phyloP scores from a whole-genome alignment of 2,113 vertebrate species.

The Noturus placidus region DNA sequence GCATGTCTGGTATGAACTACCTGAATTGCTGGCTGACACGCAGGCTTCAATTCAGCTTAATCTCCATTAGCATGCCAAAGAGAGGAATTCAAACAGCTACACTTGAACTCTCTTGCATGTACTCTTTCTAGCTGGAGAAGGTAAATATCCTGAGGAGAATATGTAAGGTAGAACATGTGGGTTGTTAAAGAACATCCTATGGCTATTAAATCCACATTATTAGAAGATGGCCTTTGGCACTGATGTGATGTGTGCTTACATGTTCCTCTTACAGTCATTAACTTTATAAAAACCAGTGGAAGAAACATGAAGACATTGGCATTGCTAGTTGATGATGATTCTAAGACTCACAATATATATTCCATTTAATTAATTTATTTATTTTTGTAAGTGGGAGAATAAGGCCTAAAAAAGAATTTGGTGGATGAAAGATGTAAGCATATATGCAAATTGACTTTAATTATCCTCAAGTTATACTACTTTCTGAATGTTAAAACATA shows the following conservation, averaged over 20 bases:
- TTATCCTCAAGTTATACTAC: not conserved
- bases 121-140: not conserved
- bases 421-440: not conserved
- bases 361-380: not conserved
- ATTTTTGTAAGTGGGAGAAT: not conserved
- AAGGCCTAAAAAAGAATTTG: not conserved
- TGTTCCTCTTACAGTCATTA: not conserved
- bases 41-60: constrained; percentile 65
- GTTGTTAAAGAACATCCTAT: constrained; percentile 5
- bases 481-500: not conserved
- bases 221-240: constrained; percentile 11
- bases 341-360: not conserved
- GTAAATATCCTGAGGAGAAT: constrained; percentile 25
- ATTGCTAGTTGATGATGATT: not conserved
- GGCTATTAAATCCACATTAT: constrained; percentile 8
- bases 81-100: constrained; percentile 66
- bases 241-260: not conserved
- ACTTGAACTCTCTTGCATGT: constrained; percentile 55
- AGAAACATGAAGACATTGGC: not conserved
- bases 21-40: constrained; percentile 70
- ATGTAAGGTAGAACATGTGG: not conserved
- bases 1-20: constrained; percentile 74
- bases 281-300: not conserved
- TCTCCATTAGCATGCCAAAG: constrained; percentile 63
- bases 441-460: not conserved